phyloP scores from a whole-genome alignment of 2,888 invertebrate genomes.

The Calameuta filiformis region DNA sequence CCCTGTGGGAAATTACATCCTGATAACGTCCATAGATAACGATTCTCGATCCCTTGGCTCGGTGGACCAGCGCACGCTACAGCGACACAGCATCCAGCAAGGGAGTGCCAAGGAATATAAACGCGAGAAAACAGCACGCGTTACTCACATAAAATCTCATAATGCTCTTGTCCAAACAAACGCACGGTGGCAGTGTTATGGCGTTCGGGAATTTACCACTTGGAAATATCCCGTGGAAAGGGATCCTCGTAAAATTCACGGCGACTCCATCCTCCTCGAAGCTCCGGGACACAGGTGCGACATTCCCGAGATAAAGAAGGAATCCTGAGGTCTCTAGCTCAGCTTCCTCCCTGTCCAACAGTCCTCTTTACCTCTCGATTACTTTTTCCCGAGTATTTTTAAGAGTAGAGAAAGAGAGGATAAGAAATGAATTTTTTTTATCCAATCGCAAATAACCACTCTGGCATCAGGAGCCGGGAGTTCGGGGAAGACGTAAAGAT shows the following conservation, averaged over 20 bases:
- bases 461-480: neutral
- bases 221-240: conserved; percentile 16
- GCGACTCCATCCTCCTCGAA: neutral
- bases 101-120: neutral
- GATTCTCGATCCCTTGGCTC: too few species aligned
- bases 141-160: conserved; percentile 57
- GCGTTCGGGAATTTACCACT: conserved; percentile 47
- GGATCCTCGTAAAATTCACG: neutral
- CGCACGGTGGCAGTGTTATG: conserved; percentile 45
- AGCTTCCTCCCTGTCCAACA: neutral
- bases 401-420: too few species aligned
- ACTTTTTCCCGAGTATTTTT: too few species aligned
- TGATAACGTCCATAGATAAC: too few species aligned
- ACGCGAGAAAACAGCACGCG: conserved; percentile 24
- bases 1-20: too few species aligned
- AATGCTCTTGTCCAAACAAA: conserved; percentile 60
- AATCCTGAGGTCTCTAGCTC: neutral
- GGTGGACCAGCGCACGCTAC: too few species aligned
- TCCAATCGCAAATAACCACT: too few species aligned
- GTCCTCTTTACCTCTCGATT: neutral
- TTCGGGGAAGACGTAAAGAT: conserved; percentile 33
- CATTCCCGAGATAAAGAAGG: conserved; percentile 1
- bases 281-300: conserved; percentile 2
- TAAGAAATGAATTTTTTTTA: too few species aligned
- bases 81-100: too few species aligned